Percentiles rank a stretch among this genome's conserved stretches.
These are phyloP conservation scores for Pluvianellus socialis DNA, from an alignment of 2,113 vertebrate species.

Conservation along the genomic window DNA sequence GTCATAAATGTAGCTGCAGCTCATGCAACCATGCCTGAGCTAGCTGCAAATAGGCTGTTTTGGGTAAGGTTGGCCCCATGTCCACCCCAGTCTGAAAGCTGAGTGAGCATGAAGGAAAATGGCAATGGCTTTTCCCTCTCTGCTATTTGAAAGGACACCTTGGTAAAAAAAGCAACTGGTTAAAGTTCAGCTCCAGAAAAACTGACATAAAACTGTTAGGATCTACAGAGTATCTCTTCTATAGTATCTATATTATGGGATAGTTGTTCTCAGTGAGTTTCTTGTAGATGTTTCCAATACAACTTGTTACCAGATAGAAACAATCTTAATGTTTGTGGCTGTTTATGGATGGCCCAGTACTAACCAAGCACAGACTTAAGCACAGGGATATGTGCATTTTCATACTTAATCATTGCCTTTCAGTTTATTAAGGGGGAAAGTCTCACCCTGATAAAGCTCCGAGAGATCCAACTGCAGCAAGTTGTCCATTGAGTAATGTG, in stretches of 20 bases:
- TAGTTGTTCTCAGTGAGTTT: not conserved
- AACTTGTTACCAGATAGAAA: not conserved
- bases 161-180: not conserved
- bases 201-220: not conserved
- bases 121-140: not conserved
- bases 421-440: not conserved
- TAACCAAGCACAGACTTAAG: not conserved
- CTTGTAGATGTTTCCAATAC: not conserved
- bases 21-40: not conserved
- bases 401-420: not conserved
- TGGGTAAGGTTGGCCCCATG: not conserved
- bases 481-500: not conserved
- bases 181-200: not conserved
- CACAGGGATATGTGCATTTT: not conserved
- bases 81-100: not conserved
- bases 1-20: not conserved
- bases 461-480: not conserved
- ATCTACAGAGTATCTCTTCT: not conserved
- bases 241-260: not conserved
- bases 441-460: not conserved
- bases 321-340: not conserved
- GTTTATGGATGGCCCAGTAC: not conserved
- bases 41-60: not conserved
- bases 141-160: not conserved
- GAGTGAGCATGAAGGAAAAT: not conserved